These are phyloP conservation scores for Caenorhabditis japonica DNA, from an alignment of 2,888 invertebrate genomes.

Conservation along the genomic window DNA sequence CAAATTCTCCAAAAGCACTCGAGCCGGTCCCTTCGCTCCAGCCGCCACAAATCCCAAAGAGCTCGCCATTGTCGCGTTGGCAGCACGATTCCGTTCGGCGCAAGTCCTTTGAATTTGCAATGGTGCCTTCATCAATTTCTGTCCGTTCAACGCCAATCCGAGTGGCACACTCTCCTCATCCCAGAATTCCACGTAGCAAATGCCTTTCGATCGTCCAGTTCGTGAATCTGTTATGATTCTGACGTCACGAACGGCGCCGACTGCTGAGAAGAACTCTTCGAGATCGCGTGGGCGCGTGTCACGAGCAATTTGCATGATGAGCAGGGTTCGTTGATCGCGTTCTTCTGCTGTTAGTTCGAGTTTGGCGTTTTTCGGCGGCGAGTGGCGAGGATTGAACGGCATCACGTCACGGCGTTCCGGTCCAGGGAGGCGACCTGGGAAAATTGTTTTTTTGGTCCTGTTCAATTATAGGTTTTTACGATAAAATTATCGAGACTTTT, in stretches of 20 bases:
- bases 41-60: constrained; percentile 78
- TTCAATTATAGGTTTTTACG: no score
- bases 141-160: constrained; percentile 89
- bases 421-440: constrained; percentile 85
- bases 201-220: constrained; percentile 97
- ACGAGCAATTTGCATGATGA: constrained; percentile 86
- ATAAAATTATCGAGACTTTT: no score
- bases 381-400: constrained; percentile 76
- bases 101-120: constrained; percentile 98
- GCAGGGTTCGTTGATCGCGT: constrained; percentile 96
- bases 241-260: constrained; percentile 95
- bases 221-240: constrained; percentile 98
- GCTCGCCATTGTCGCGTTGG: constrained; percentile 72
- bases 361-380: constrained; percentile 73
- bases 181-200: constrained; percentile 99
- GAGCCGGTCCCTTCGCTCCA: constrained; percentile 39
- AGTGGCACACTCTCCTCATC: constrained; percentile 89
- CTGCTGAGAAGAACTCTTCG: constrained; percentile 96
- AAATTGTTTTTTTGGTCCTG: no score
- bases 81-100: constrained; percentile 83
- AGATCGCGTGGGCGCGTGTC: constrained; percentile 74
- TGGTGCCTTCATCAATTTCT: constrained; percentile 89
- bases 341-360: constrained; percentile 89
- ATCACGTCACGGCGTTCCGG: constrained; percentile 77
- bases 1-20: constrained; percentile 48